phyloP scores from a whole-genome alignment of 1,140 invertebrate species.

The Leptopilina boulardi region DNA sequence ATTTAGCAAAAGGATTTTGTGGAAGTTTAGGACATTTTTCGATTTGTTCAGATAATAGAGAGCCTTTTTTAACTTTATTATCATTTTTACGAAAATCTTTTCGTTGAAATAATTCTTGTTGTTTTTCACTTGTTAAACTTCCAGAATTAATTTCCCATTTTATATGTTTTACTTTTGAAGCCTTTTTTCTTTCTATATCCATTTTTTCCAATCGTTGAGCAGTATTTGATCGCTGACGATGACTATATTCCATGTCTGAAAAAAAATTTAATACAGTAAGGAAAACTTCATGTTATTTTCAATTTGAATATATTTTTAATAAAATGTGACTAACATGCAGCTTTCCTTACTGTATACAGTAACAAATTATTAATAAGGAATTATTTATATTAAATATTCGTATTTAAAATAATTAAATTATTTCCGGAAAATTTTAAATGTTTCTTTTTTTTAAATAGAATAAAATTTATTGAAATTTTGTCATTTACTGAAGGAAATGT shows the following conservation, averaged over 20 bases:
- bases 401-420: too few species aligned
- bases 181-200: conserved; percentile 88
- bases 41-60: conserved; percentile 84
- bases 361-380: too few species aligned
- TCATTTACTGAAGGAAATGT: conserved; percentile 81
- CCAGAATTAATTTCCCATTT: conserved; percentile 84
- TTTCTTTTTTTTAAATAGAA: background rate
- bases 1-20: conserved; percentile 91
- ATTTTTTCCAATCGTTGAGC: conserved; percentile 92
- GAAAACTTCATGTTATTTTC: too few species aligned
- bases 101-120: conserved; percentile 82
- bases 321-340: too few species aligned
- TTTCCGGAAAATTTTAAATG: too few species aligned
- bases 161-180: conserved; percentile 85
- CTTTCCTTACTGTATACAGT: too few species aligned
- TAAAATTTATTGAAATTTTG: conserved; percentile 17
- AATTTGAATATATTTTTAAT: too few species aligned
- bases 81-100: conserved; percentile 75
- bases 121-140: conserved; percentile 78
- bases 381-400: too few species aligned
- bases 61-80: conserved; percentile 73
- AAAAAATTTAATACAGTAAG: conserved; percentile 35
- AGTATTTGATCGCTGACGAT: conserved; percentile 89
- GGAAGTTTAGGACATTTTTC: conserved; percentile 85
- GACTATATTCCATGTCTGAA: conserved; percentile 77